These are phyloP conservation scores for Lepus oiostolus DNA, from an alignment of 2,797 vertebrate genomes.

Conservation along the genomic window DNA sequence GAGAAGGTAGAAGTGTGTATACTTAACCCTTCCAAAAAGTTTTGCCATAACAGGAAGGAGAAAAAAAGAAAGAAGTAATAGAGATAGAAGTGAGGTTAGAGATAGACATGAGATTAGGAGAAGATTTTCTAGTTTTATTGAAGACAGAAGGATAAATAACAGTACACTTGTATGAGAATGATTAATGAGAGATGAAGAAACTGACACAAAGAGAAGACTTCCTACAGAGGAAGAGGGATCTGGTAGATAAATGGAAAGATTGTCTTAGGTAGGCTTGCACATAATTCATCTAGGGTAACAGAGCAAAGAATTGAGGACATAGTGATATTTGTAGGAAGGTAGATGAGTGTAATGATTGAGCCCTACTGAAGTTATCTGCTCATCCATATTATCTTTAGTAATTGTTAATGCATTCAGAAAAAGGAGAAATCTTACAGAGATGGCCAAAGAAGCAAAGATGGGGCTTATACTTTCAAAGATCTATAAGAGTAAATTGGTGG, in stretches of 20 bases:
- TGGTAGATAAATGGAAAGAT: background rate
- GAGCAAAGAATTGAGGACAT: background rate
- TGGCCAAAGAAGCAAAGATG: background rate
- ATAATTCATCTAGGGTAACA: background rate
- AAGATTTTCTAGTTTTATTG: background rate
- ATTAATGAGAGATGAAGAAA: slow-evolving; percentile 4
- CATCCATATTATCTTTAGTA: background rate
- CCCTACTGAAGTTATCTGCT: slow-evolving; percentile 14
- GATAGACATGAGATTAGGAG: background rate
- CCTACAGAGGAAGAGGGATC: background rate
- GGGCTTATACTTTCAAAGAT: slow-evolving; percentile 44
- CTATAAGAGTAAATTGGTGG: background rate
- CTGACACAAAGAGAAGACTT: background rate
- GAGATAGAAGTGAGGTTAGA: background rate
- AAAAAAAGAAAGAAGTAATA: background rate
- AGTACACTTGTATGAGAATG: background rate
- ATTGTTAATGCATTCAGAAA: slow-evolving; percentile 8
- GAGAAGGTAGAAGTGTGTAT: background rate
- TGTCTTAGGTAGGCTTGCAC: background rate
- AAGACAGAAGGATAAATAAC: background rate
- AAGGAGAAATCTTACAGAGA: slow-evolving; percentile 27
- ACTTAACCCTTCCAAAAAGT: background rate
- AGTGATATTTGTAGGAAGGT: background rate
- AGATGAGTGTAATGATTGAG: background rate
- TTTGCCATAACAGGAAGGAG: background rate